Evolutionary conservation across 2,113 vertebrate species (phyloP).

Genomic region (Choloepus hoffmanni): DNA sequence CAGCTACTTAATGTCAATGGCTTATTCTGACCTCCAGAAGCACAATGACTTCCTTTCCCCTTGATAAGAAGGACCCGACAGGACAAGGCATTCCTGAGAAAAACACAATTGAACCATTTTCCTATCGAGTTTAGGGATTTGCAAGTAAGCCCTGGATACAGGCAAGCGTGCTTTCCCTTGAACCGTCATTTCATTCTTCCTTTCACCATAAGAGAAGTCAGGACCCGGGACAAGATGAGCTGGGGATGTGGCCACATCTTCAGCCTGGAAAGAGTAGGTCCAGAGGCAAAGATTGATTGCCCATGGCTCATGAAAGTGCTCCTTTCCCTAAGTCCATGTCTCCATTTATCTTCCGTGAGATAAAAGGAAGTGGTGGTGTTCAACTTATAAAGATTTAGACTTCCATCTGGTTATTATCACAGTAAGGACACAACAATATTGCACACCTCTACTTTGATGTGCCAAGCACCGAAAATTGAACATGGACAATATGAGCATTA

Average conservation of each 20-base stretch:
- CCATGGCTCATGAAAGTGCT: background rate
- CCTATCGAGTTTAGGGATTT: background rate
- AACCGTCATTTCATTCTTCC: background rate
- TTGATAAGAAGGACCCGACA: background rate
- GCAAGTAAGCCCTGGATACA: background rate
- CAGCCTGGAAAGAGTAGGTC: background rate
- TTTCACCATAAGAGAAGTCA: background rate
- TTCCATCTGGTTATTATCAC: background rate
- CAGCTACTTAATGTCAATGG: background rate
- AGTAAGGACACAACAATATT: background rate
- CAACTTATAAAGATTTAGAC: background rate
- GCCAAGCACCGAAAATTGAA: background rate
- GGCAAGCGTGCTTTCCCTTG: background rate
- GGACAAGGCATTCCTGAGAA: background rate
- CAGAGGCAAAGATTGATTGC: background rate
- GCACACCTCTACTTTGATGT: background rate
- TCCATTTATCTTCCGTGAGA: background rate
- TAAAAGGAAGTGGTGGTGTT: background rate
- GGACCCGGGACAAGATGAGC: background rate
- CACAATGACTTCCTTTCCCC: background rate
- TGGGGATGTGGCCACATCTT: background rate
- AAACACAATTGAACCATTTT: background rate
- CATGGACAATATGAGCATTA: background rate
- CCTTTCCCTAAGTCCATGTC: background rate
- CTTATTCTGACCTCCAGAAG: background rate